Evolutionary conservation across 1,140 invertebrate species (phyloP), one percentile per base, ranked within the genome.

Genomic region (Theocolax elegans): DNA sequence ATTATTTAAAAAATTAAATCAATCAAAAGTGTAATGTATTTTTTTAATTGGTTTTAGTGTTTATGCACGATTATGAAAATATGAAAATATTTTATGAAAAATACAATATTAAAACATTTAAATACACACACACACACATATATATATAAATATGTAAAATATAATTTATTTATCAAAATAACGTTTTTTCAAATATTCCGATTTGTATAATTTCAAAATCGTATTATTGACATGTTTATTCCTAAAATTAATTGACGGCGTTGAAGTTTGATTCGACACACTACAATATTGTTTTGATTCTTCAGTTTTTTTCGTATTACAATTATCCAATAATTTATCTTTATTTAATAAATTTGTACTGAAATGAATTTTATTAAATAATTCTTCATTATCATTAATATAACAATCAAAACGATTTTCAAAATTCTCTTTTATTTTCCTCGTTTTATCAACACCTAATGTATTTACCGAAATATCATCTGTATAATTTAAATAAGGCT

Each of bases 131-230:
- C n/a, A n/a, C n/a, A n/a, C n/a, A n/a, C n/a, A n/a, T n/a, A n/a
- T n/a, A n/a, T n/a, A n/a, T n/a, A n/a, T 38, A 40, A 29, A 56
- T 17, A 40, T 27, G 19, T 31, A 10, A 3, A 49, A 10, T 10
- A 67, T 21, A 68, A 27, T 53, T 42, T 54, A 62, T 35, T 54
- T 25, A 23, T 69, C 21, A 58, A 69, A 56, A 56, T 27, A 69
- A 10, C 58, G 35, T 63, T 69, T 69, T 53, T 27, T 53, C 3
- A 69, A 69, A 54, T 35, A 69, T 63, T 69, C 60, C 0, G 67
- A 69, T 51, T 56, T 62, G 12, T 46, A 56, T 63, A 69, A 3
- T 54, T 56, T 25, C 17, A 59, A 46, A 35, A 63, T 15, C 3
- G 17, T 51, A 25, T 23, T 42, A 3, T 46, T 29, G 4, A 23